These are phyloP conservation scores for Macropodus opercularis DNA, from an alignment of 2,797 vertebrate genomes.

Conservation along the genomic window DNA sequence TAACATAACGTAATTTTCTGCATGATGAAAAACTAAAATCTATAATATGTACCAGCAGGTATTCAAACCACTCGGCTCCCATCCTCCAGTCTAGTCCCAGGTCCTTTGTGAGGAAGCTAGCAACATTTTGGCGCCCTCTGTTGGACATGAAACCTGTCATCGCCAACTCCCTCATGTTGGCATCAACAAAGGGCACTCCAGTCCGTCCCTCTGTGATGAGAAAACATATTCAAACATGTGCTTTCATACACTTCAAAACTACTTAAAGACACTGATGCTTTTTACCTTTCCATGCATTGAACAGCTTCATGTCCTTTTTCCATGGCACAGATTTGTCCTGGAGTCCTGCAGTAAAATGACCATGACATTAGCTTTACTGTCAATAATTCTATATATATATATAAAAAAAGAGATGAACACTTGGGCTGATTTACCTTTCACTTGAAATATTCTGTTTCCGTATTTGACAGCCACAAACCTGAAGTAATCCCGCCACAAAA, in stretches of 20 bases:
- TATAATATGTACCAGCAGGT: slow-evolving; percentile 78
- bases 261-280: neutral
- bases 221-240: neutral
- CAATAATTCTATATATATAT: neutral
- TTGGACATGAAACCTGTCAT: slow-evolving; percentile 88
- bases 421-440: slow-evolving; percentile 70
- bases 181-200: slow-evolving; percentile 87
- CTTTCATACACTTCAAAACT: neutral
- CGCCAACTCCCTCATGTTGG: slow-evolving; percentile 87
- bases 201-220: slow-evolving; percentile 81
- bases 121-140: slow-evolving; percentile 87
- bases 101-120: slow-evolving; percentile 89
- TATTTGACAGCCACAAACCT: slow-evolving; percentile 85
- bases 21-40: neutral
- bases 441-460: slow-evolving; percentile 80
- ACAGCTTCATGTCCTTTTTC: slow-evolving; percentile 84
- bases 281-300: slow-evolving; percentile 87
- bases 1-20: neutral
- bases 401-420: neutral
- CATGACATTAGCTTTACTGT: neutral
- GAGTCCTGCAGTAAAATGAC: slow-evolving; percentile 75
- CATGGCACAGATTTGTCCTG: slow-evolving; percentile 85
- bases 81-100: slow-evolving; percentile 88
- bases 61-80: slow-evolving; percentile 88
- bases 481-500: slow-evolving; percentile 89